Conservation (phyloP, 2,797 vertebrate genomes). For the Chaenodraco wilsoni region DNA sequence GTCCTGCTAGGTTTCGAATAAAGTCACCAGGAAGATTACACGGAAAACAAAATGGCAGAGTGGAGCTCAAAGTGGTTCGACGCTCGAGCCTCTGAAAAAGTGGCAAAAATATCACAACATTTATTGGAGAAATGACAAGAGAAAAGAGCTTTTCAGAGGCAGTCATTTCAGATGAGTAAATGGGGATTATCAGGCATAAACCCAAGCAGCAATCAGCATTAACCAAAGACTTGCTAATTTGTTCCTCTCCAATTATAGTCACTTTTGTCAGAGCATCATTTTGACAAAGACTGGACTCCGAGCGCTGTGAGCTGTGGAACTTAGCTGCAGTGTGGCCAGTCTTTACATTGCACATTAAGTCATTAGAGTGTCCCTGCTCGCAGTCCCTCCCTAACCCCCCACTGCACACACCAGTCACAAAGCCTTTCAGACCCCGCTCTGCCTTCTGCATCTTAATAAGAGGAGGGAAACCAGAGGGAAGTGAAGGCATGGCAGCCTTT, state of each 20-base stretch:
- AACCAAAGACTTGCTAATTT: conserved; percentile 71
- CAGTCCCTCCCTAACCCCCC: conserved; percentile 64
- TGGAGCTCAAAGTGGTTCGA: conserved; percentile 55
- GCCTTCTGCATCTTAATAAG: conserved; percentile 79
- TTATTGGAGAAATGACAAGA: conserved; percentile 54
- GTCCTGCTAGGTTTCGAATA: conserved; percentile 12
- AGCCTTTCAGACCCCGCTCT: conserved; percentile 73
- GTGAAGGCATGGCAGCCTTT: conserved; percentile 79
- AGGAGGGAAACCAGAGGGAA: conserved; percentile 78
- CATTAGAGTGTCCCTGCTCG: conserved; percentile 66
- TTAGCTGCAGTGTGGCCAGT: conserved; percentile 45
- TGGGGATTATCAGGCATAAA: conserved; percentile 72
- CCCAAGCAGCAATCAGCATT: conserved; percentile 70
- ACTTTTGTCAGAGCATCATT: conserved; percentile 67
- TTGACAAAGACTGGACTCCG: conserved; percentile 43
- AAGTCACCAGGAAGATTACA: conserved; percentile 28
- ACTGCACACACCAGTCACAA: conserved; percentile 62
- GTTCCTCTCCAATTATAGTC: conserved; percentile 71
- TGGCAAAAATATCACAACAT: conserved; percentile 48
- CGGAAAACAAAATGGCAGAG: conserved; percentile 40
- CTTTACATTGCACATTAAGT: conserved; percentile 67
- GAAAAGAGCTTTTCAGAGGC: conserved; percentile 52
- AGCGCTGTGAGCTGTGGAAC: conserved; percentile 48
- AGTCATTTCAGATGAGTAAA: conserved; percentile 62
- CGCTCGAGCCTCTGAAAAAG: conserved; percentile 42